A percentile compares a stretch with the other conserved stretches of the same genome.
phyloP scores from a whole-genome alignment of 2,888 invertebrate genomes.

The Chrysina gloriosa region DNA sequence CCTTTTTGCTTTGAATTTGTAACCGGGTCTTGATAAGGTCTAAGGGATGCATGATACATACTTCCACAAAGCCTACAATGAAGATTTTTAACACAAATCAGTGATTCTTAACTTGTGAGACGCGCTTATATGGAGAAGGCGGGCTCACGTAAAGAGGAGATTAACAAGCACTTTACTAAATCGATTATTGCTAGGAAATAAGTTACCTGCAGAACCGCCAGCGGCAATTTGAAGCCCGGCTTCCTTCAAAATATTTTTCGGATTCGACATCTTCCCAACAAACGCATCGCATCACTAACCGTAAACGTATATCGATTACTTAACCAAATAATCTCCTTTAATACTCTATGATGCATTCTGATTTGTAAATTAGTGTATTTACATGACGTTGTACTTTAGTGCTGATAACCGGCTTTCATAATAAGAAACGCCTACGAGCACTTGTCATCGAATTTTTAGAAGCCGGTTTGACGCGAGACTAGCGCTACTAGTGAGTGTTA shows the following conservation, averaged over 20 bases:
- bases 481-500: neutral
- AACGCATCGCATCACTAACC: neutral
- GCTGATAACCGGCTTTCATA: neutral
- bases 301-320: conserved; percentile 7
- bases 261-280: neutral
- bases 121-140: too few species aligned
- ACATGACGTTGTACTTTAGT: conserved; percentile 8
- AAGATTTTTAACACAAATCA: neutral
- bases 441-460: too few species aligned
- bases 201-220: conserved; percentile 86
- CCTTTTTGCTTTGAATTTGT: conserved; percentile 75
- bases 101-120: too few species aligned
- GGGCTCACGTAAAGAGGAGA: too few species aligned
- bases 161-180: too few species aligned
- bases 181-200: conserved; percentile 28
- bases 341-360: conserved; percentile 14
- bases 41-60: conserved; percentile 95
- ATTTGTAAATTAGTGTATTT: conserved; percentile 25
- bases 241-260: conserved; percentile 68
- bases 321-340: conserved; percentile 26
- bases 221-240: conserved; percentile 86
- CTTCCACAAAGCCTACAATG: conserved; percentile 83
- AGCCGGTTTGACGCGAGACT: neutral
- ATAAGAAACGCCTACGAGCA: neutral
- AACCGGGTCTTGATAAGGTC: conserved; percentile 93